Evolutionary conservation across 2,113 vertebrate genomes (phyloP), one percentile per base, ranked within the genome.

Genomic region (Nerophis ophidion): DNA sequence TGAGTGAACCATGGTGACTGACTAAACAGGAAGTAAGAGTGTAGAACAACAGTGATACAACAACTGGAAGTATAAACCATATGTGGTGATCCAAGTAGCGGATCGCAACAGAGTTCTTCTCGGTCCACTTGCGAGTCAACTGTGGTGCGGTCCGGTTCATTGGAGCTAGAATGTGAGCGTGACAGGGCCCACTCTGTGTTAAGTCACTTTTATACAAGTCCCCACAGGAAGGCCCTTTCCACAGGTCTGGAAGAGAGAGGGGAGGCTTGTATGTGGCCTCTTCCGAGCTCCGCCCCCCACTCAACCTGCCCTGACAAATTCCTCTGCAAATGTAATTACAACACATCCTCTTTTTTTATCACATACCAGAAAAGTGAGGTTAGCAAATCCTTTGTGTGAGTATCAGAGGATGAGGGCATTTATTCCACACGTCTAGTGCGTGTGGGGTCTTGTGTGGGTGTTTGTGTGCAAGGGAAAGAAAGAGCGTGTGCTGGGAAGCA

Each of bases 291-390:
- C 58, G 48, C 61, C 53, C 36, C 57, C 11, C 36, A 56, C 65
- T 48, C 65, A 73, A 81, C 86, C 70, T 86, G 84, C 57, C 82
- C 77, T 26, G 13, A 87, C 86, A 83, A 61, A 84, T 86, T 77
- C 81, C 53, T 17, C 57, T 38, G 50, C n/a, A 2, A 68, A 82
- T 60, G 63, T 75, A 82, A 77, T 79, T 75, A 71, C 70, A 79
- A 75, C 68, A 76, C 58, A 65, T 70, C 63, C 33, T 50, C 40
- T 51, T 56, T 53, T 65, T 60, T 69, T 46, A 71, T 68, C 66
- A 81, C 82, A 87, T 84, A 82, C 81, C 84, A 82, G 54, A 63
- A 77, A 78, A 68, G 66, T 83, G 72, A 81, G 70, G 80, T 72
- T 70, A 82, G 62, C 48, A 50, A 44, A n/a, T 9, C 11, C 51